Base-by-base conservation (phyloP, 30 jellyfish, hydroid and myxozoan species). In the Rhopilema esculentum region DNA sequence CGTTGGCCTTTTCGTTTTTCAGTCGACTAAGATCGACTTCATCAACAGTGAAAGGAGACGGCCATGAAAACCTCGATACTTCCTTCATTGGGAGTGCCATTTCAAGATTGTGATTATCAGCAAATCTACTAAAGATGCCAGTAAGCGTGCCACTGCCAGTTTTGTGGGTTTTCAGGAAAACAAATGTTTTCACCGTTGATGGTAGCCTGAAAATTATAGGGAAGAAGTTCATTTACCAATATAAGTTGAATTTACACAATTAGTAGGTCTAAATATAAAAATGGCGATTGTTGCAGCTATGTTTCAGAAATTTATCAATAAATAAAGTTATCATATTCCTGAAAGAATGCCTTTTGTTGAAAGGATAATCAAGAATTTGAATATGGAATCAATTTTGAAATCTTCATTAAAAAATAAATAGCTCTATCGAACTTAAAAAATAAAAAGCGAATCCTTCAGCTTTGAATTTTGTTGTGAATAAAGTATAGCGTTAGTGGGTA, bases 91-190 rank as follows among this genome's bases (percentile, higher is more conserved):
- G 98, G 18, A 92, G 40, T 23, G 96, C 98, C 9, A 92, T 72
- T 9, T 86, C 95, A 23, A 92, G 66, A 20, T 78, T 69, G 17
- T 86, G 72, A 20, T 24, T 19, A 82, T 92, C 98, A 0, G 89
- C 93, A 32, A 67, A 92, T 66, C 98, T 85, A 53, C 90, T 92
- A 49, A 92, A 57, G 2, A 92, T 86, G 77, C 96, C 69, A 1
- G 96, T 85, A 9, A 92, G 66, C 26, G 98, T 92, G 21, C 98
- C 84, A 71, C 98, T 74, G 19, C 88, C 98, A 0, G 98, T 92
- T 72, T 92, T 92, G 83, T 92, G 98, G 15, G 98, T 92, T 48
- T 92, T 92, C 90, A 92, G 68, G 79, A 92, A 92, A 27, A 77
- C 85, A 16, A 91, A 29, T 21, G 80, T 83, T 26, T 17, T 18